Base-by-base conservation (phyloP, 2,113 vertebrate genomes). In the Corythornis madagascariensis region DNA sequence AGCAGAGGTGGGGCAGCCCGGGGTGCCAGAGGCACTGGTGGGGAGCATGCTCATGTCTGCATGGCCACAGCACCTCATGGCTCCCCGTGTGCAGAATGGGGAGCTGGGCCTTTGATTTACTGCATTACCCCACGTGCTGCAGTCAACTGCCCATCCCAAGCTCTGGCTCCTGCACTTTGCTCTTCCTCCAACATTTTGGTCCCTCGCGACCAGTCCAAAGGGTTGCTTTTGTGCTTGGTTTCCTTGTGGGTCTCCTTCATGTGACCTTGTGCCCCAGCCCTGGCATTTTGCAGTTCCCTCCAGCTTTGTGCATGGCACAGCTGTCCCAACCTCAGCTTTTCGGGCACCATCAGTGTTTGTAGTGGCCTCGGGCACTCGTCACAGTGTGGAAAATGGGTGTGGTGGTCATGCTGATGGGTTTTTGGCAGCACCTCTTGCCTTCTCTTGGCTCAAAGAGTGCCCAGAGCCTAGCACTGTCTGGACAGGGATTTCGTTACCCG, bases 41-140 rank as follows among this genome's bases (percentile, higher is more conserved):
- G 11, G 28, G 26, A 26, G 22, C 18, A 22, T 26, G 33, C 3
- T 0, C 2, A 7, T 9, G 28, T 31, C 10, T 17, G 26, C 11
- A 4, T 1, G 29, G 35, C 29, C 19, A 11, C 65, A 25, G 33
- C 26, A 28, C 19, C 17, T 47, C 2, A 2, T 43, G 16, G 31
- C 64, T 87, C 57, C 40, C 5, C 5, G 1, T 0, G 4, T 63
- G 55, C 14, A 15, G 52, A 16, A 22, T 0, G 2, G 21, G 6
- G 33, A 67, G 16, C 43, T 3, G 0, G 13, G 20, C 16, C 26
- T 63, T 73, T 60, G 12, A 8, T 38, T 81, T 53, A 8, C 16
- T 7, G 28, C 13, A 5, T 40, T 70, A 16, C 16, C 5, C 22
- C 42, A 19, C 2, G 1, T 2, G 2, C 19, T 2, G 6, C 7